Conservation (phyloP, 2,113 vertebrate species). For the Anguilla japonica region DNA sequence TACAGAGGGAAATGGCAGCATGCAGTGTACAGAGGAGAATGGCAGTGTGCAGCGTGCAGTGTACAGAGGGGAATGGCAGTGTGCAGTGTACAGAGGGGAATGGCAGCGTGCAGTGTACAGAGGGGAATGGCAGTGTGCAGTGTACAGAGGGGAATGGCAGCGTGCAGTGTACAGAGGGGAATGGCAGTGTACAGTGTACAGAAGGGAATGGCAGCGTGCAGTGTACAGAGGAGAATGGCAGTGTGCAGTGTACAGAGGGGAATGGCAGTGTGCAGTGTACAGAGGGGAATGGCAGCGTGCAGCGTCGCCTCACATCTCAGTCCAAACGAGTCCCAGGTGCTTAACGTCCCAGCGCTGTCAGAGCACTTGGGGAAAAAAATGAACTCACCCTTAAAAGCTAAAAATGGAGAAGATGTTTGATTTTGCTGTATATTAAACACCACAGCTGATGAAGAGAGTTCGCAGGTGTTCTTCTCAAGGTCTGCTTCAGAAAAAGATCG, state of each 20-base stretch:
- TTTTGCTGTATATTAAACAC: background rate
- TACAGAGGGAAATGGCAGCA: conserved; percentile 19
- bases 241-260: background rate
- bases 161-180: background rate
- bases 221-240: conserved; percentile 10
- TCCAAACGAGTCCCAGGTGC: background rate
- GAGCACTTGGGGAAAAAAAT: background rate
- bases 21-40: background rate
- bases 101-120: conserved; percentile 11
- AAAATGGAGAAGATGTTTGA: background rate
- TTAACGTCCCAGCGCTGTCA: background rate
- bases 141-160: conserved; percentile 15
- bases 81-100: background rate
- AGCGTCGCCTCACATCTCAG: background rate
- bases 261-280: conserved; percentile 20
- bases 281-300: conserved; percentile 21
- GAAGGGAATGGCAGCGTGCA: conserved; percentile 22
- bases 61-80: conserved; percentile 17
- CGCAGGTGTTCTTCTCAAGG: background rate
- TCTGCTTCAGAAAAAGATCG: background rate
- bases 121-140: conserved; percentile 23
- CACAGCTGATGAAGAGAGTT: background rate
- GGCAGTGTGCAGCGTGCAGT: conserved; percentile 13
- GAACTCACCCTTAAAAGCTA: background rate
- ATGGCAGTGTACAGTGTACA: conserved; percentile 17